Percentiles rank a stretch among this genome's conserved stretches.
Evolutionary conservation across 2,113 vertebrate species (phyloP).

Genomic region (Pygoscelis adeliae): DNA sequence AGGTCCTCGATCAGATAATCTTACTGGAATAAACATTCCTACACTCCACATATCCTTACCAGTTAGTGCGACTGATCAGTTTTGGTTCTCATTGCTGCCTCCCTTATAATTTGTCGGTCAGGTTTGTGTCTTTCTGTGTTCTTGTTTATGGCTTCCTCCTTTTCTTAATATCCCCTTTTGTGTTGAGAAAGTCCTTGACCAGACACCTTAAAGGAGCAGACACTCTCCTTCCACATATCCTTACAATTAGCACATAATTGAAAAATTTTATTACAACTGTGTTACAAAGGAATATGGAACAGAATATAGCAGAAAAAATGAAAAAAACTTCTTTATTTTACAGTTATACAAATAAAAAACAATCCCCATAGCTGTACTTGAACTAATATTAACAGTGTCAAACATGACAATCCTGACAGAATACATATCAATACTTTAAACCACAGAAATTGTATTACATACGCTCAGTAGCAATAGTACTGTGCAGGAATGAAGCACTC

Average conservation of each 20-base stretch:
- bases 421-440: slow-evolving; percentile 47
- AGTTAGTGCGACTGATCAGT: background rate
- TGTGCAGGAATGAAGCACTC: slow-evolving; percentile 62
- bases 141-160: background rate
- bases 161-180: background rate
- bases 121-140: background rate
- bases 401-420: slow-evolving; percentile 62
- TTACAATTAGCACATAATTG: background rate
- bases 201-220: background rate
- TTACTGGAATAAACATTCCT: background rate
- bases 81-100: background rate
- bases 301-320: slow-evolving; percentile 15
- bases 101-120: background rate
- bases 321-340: slow-evolving; percentile 73
- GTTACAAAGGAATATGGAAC: background rate
- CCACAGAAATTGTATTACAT: slow-evolving; percentile 58
- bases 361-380: slow-evolving; percentile 63
- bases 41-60: background rate
- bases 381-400: slow-evolving; percentile 66
- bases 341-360: slow-evolving; percentile 71
- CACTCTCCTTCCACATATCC: background rate
- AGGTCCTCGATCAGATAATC: background rate
- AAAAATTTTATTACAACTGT: background rate
- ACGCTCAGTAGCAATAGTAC: slow-evolving; percentile 67
- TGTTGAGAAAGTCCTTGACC: background rate